Evolutionary conservation across 2,888 invertebrate species (phyloP).

Genomic region (Eilema sororculum): DNA sequence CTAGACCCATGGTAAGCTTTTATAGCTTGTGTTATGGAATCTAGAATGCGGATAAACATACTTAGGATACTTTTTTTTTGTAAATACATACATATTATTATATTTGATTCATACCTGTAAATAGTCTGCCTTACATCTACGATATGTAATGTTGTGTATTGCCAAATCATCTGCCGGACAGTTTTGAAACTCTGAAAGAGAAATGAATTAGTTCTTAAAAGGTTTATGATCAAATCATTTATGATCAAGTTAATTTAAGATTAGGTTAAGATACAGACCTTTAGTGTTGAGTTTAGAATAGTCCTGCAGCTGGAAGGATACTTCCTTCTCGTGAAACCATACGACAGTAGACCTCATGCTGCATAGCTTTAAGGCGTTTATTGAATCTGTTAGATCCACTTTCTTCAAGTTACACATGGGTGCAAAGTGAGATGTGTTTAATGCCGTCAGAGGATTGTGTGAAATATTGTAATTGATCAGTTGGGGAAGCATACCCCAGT

Average conservation of each 20-base stretch:
- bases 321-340: conserved; percentile 75
- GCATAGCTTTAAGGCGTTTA: conserved; percentile 67
- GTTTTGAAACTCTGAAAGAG: conserved; percentile 73
- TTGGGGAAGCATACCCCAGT: conserved; percentile 87
- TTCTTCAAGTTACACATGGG: conserved; percentile 88
- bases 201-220: neutral
- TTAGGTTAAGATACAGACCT: conserved; percentile 59
- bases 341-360: conserved; percentile 65
- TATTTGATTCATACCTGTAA: conserved; percentile 64
- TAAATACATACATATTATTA: no score
- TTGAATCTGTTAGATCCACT: conserved; percentile 83
- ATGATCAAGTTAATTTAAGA: neutral
- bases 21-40: no score
- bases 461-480: conserved; percentile 89
- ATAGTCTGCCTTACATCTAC: conserved; percentile 69
- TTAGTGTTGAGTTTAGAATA: conserved; percentile 72
- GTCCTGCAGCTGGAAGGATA: conserved; percentile 72
- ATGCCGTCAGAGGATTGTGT: conserved; percentile 80
- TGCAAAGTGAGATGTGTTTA: conserved; percentile 86
- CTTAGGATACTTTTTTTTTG: no score
- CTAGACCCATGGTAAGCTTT: no score
- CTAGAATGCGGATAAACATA: no score
- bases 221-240: neutral
- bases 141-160: conserved; percentile 67
- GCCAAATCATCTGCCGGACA: conserved; percentile 65